phyloP scores from a whole-genome alignment of 1,140 invertebrate genomes.

The Neuroterus valhalla region DNA sequence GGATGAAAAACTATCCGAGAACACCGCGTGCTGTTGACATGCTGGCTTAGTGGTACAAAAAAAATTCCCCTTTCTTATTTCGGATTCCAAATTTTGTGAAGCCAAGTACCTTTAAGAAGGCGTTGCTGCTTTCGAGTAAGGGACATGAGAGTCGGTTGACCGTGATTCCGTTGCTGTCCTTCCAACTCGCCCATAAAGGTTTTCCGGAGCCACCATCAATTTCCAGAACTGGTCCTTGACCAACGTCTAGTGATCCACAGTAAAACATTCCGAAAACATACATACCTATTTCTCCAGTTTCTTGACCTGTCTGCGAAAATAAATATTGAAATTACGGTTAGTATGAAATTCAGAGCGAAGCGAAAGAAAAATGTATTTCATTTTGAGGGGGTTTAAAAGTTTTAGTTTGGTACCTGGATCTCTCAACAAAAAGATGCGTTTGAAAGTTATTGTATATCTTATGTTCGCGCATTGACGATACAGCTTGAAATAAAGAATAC shows the following conservation, averaged over 20 bases:
- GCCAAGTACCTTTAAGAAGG: slow-evolving; percentile 65
- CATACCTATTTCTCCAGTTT: slow-evolving; percentile 82
- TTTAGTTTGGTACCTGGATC: no score
- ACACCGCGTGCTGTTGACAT: no score
- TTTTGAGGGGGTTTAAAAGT: no score
- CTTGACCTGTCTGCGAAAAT: slow-evolving; percentile 86
- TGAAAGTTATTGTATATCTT: no score
- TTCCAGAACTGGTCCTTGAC: slow-evolving; percentile 64
- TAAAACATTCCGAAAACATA: slow-evolving; percentile 91
- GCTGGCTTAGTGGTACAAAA: no score
- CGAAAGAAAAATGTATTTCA: slow-evolving; percentile 17
- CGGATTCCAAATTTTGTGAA: neutral
- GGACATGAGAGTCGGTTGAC: slow-evolving; percentile 64
- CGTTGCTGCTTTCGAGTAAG: slow-evolving; percentile 63
- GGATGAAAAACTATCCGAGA: no score
- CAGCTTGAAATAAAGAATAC: no score
- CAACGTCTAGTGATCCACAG: slow-evolving; percentile 82
- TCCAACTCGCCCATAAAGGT: slow-evolving; percentile 67
- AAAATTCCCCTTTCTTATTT: no score
- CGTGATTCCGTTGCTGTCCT: slow-evolving; percentile 54
- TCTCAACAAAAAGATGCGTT: no score
- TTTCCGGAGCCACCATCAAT: slow-evolving; percentile 63
- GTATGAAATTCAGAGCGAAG: slow-evolving; percentile 29
- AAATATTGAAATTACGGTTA: slow-evolving; percentile 24
- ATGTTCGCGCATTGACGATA: no score